These are phyloP conservation scores for Petromus typicus DNA, from an alignment of 2,113 vertebrate genomes.

Conservation along the genomic window DNA sequence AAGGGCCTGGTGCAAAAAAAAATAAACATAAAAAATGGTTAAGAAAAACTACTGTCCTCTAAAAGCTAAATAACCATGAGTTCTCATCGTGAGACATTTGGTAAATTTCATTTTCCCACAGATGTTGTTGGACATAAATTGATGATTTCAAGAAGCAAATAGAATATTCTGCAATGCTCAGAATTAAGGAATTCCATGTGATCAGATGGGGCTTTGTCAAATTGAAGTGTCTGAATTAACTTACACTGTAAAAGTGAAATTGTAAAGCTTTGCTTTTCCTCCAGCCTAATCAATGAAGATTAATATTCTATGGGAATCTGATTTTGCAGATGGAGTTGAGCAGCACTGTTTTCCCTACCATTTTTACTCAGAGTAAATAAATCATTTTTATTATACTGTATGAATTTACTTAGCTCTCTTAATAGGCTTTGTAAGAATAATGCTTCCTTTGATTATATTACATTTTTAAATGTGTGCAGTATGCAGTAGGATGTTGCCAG, in stretches of 20 bases:
- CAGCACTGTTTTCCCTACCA: conserved; percentile 80
- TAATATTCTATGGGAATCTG: conserved; percentile 84
- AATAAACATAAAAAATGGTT: background rate
- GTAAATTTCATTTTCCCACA: conserved; percentile 79
- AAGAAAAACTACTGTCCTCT: conserved; percentile 1
- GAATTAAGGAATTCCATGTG: conserved; percentile 73
- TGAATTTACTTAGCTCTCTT: conserved; percentile 88
- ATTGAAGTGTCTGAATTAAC: conserved; percentile 80
- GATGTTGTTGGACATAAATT: conserved; percentile 81
- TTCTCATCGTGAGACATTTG: conserved; percentile 71
- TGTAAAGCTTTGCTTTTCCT: conserved; percentile 68
- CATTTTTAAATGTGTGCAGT: conserved; percentile 71
- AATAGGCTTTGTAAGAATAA: conserved; percentile 83
- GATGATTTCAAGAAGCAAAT: conserved; percentile 79
- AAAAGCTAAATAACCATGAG: background rate
- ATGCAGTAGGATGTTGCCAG: conserved; percentile 53
- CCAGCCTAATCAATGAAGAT: conserved; percentile 81
- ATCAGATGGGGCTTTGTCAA: conserved; percentile 80
- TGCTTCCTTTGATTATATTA: conserved; percentile 83
- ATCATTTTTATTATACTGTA: conserved; percentile 88
- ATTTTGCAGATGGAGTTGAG: conserved; percentile 79
- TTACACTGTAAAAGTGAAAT: conserved; percentile 63
- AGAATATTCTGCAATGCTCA: conserved; percentile 72
- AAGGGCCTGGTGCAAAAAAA: background rate
- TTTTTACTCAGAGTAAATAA: conserved; percentile 85